Evolutionary conservation across 2,797 vertebrate genomes (phyloP).

Genomic region (Streptopelia turtur): DNA sequence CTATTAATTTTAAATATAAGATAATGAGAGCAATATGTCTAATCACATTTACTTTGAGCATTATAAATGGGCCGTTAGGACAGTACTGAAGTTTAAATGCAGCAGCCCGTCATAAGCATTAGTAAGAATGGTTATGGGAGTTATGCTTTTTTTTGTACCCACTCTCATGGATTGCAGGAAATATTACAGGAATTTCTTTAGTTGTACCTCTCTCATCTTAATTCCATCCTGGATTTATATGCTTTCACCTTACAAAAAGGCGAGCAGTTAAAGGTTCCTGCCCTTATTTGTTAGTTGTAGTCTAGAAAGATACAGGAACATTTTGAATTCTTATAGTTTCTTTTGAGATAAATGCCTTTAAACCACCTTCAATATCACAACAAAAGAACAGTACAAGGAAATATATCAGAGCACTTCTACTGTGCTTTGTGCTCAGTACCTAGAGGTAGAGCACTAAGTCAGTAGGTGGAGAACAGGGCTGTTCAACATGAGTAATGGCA

Average conservation of each 20-base stretch:
- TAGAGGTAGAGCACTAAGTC: background rate
- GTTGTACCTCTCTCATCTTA: background rate
- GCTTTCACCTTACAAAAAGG: background rate
- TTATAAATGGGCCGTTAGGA: background rate
- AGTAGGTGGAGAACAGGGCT: background rate
- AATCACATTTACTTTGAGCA: slow-evolving; percentile 29
- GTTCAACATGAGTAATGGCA: background rate
- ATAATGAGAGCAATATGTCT: background rate
- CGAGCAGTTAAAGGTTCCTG: background rate
- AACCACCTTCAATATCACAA: background rate
- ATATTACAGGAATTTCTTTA: background rate
- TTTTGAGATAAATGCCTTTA: background rate
- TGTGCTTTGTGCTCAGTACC: background rate
- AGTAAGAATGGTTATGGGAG: background rate
- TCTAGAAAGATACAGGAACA: background rate
- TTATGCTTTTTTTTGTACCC: background rate
- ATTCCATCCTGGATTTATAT: background rate
- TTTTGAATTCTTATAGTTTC: background rate
- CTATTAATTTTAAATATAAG: slow-evolving; percentile 1
- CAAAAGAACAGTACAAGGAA: background rate
- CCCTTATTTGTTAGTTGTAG: background rate
- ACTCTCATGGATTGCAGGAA: background rate
- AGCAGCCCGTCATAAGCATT: background rate
- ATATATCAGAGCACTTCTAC: background rate
- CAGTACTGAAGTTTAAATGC: background rate